Evolutionary conservation across 2,113 vertebrate genomes (phyloP), one percentile per base, ranked within the genome.

Genomic region (Elephantulus edwardii): DNA sequence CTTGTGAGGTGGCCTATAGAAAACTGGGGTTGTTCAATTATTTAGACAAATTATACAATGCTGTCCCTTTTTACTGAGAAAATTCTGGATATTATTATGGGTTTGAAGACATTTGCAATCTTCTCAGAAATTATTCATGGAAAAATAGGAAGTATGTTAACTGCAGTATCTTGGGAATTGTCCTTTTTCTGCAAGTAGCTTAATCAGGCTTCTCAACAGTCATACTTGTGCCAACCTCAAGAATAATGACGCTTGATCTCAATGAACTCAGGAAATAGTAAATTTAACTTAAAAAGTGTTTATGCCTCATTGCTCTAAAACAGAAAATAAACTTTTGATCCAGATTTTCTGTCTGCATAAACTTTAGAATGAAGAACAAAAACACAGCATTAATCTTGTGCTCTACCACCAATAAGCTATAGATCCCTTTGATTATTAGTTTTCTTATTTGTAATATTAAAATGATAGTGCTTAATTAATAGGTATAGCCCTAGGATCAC

Each of bases 221-320:
- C 26, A 85, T 48, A 52, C 28, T 93, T 72, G 17, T 86, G 90
- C 54, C 83, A 90, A 1, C 30, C 13, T 40, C 14, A 20, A 81
- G 48, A 90, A 84, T 75, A 72, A 92, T 38, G 11, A 40, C 88
- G n/a, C 86, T 84, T 89, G 93, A 14, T 50, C 74, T 92, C 80
- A 93, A 0, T 70, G 48, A 88, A 5, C 92, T 95, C n/a, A 62
- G 60, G 48, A 88, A 93, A 92, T 50, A 80, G 42, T 70, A 77
- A 77, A 77, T 88, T 62, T 83, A 42, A 5, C 40, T 16, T 87
- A 40, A 89, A 17, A 90, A 38, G 38, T 62, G 87, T 66, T 93
- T 94, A 44, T 68, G 64, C 77, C 28, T 86, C 52, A 86, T 77
- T 90, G 22, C 92, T 16, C 26, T 86, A 22, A 93, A 91, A 71